Base-by-base conservation (phyloP, 2,888 invertebrate genomes). In the Philonicus albiceps region DNA sequence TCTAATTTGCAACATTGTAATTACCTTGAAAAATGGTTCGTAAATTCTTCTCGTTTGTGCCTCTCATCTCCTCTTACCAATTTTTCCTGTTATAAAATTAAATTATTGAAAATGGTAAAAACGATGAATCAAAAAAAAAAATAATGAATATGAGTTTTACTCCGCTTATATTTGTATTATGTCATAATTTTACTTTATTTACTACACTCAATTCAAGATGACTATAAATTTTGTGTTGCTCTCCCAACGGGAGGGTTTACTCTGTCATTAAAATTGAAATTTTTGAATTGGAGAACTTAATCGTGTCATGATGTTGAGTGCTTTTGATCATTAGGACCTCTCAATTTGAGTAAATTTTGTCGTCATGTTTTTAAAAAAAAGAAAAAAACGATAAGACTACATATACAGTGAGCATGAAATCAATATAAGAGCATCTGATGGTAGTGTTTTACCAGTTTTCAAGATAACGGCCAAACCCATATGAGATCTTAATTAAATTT, bases 401-500 rank as follows among this genome's bases (percentile, higher is more conserved):
- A 19, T 53, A 53, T 53, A 53, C 19, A 30, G 27, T 78, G 43
- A 27, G 49, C 8, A n/a, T 31, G 19, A 8, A 64, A 81, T 81
- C 81, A 64, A 22, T 34, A 81, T 81, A 31, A n/a, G 34, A 11
- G 34, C 81, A 53, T 34, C 81, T 19, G 19, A 64, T 64, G 81
- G 64, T 81, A 55, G 37, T 64, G 64, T 34, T 49, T 22, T 78
- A 78, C 78, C 49, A 49, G 27, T 64, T 78, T 78, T 49, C 49
- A 5, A 31, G 49, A 78, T 43, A 43, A 43, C 8, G 31, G n/a
- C 19, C 81, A 31, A n/a, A 34, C 19, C 31, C 81, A 37, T 81
- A 81, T 64, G 55, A 81, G 64, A 64, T 55, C 81, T 81, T 81
- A 81, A 81, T 81, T 81, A 55, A 55, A 81, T 81, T 81, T 81